Conservation (phyloP, 2,113 vertebrate genomes). For the Phalacrocorax pelagicus region DNA sequence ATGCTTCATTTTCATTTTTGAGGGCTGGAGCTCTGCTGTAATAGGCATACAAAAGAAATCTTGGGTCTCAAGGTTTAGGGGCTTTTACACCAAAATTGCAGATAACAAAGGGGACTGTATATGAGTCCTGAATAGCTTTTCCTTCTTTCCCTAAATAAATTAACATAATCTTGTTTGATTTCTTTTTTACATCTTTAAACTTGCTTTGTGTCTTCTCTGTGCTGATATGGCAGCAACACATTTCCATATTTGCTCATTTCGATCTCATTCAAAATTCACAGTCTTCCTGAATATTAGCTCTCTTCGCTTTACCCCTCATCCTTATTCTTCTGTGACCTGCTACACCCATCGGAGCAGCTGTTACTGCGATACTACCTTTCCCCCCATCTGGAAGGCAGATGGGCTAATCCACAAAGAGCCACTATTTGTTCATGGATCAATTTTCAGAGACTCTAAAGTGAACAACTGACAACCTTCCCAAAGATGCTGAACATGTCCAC, state of each 20-base stretch:
- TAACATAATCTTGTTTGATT: not conserved
- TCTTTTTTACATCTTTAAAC: not conserved
- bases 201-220: not conserved
- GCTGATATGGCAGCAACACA: not conserved
- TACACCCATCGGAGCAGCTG: constrained; percentile 28
- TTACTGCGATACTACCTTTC: not conserved
- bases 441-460: constrained; percentile 33
- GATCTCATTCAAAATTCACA: not conserved
- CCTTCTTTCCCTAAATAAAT: not conserved
- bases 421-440: constrained; percentile 45
- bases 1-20: not conserved
- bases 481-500: not conserved
- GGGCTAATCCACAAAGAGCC: constrained; percentile 53
- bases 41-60: not conserved
- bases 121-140: not conserved
- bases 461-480: constrained; percentile 37
- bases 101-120: not conserved
- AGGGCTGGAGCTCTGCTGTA: not conserved
- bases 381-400: constrained; percentile 61
- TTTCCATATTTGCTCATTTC: not conserved
- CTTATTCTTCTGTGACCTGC: not conserved
- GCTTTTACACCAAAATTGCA: not conserved
- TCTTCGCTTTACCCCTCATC: not conserved
- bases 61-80: not conserved
- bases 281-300: not conserved